Evolutionary conservation across 2,888 invertebrate genomes (phyloP), one percentile per base, ranked within the genome.

Genomic region (Acleris laterana): DNA sequence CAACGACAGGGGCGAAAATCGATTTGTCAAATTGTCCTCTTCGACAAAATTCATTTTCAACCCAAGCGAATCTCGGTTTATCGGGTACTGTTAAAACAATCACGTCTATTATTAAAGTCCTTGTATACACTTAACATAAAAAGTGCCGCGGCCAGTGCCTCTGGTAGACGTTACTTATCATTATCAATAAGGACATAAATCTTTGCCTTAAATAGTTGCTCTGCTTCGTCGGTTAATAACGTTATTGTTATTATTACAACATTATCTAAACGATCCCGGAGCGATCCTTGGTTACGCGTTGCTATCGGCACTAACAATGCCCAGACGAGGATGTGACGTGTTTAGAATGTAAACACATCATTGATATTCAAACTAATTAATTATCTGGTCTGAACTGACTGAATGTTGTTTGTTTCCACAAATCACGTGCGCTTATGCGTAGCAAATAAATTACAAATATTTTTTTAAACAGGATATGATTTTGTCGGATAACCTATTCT

Each of bases 261-360:
- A 56, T 52, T 57, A 66, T 62, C 51, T 61, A 16, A 56, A 60
- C 55, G 32, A 19, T 57, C 46, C 59, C 13, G 7, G 53, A 7
- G 6, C 9, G 19, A 38, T 53, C 56, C 51, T 55, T 61, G 51
- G 66, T 66, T 61, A 66, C 62, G 66, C 38, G 65, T 28, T 20
- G 9, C 17, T 66, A 62, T 66, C 65, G 42, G 28, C 17, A 57
- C 44, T 19, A 53, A 32, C 25, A 48, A 59, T 28, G 11, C 7
- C 17, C 55, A 51, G 42, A 44, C 65, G 42, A 61, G 46, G 22
- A 57, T 51, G 32, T 65, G 51, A 57, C 61, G 63, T 28, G 50
- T 28, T 25, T 17, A 48, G 57, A 48, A 59, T 50, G 28, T 68
- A 57, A 63, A 60, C 48, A 55, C 32, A 51, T 51, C 22, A 28